phyloP scores from a whole-genome alignment of 2,113 vertebrate genomes.

The Capricornis sumatraensis region DNA sequence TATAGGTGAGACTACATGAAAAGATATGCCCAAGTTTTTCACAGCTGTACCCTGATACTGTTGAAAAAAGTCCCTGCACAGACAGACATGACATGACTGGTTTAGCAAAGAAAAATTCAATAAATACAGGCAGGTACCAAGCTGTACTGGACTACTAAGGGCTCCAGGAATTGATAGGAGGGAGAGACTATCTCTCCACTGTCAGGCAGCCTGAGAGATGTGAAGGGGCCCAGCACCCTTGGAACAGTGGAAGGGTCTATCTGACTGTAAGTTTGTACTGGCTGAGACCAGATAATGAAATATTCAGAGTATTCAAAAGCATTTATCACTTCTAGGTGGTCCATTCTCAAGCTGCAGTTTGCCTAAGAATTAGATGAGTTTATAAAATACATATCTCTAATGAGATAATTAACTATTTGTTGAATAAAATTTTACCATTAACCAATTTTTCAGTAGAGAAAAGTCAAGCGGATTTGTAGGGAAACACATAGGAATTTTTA shows the following conservation, averaged over 20 bases:
- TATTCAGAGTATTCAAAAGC: not conserved
- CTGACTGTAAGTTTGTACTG: not conserved
- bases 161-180: not conserved
- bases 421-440: not conserved
- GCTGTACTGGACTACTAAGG: not conserved
- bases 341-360: not conserved
- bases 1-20: not conserved
- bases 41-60: not conserved
- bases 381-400: not conserved
- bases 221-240: not conserved
- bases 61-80: not conserved
- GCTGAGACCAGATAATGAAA: not conserved
- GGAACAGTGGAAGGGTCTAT: not conserved
- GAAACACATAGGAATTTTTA: not conserved
- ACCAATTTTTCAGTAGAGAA: not conserved
- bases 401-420: not conserved
- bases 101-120: not conserved
- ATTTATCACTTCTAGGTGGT: not conserved
- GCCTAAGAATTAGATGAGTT: not conserved
- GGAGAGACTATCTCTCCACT: fast-evolving
- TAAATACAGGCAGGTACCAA: not conserved
- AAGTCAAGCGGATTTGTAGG: not conserved
- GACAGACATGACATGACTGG: not conserved
- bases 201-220: not conserved
- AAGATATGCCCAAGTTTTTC: not conserved